Conservation (phyloP, 2,113 vertebrate genomes). For the Laticauda colubrina region DNA sequence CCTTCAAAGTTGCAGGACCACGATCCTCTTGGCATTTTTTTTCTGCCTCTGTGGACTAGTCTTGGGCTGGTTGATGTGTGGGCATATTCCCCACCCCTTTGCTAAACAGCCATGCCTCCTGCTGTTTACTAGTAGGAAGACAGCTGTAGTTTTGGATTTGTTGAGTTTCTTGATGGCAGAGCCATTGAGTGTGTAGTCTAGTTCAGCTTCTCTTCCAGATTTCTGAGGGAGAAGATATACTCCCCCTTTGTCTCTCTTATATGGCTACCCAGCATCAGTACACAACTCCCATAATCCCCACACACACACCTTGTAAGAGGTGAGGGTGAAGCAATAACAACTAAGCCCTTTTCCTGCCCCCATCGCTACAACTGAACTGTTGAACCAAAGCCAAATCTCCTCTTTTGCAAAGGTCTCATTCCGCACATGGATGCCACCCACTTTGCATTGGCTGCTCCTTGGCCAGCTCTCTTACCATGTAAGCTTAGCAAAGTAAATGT, state of each 20-base stretch:
- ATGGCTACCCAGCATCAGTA: background rate
- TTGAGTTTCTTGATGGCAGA: background rate
- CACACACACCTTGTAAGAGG: background rate
- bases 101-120: background rate
- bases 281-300: background rate
- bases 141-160: background rate
- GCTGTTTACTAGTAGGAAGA: background rate
- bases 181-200: too few species aligned
- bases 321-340: slow-evolving; percentile 37
- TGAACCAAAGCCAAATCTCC: slow-evolving; percentile 23
- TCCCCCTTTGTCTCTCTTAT: too few species aligned
- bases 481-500: background rate
- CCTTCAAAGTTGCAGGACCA: background rate
- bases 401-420: slow-evolving; percentile 7
- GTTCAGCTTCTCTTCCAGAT: background rate
- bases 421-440: background rate
- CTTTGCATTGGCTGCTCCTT: background rate
- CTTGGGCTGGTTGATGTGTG: background rate
- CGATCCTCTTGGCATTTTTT: background rate
- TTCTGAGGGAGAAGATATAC: background rate
- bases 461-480: background rate
- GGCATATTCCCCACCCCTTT: too few species aligned
- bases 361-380: slow-evolving; percentile 2
- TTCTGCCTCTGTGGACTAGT: background rate
- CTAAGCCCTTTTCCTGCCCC: background rate